Percentiles rank a stretch among this genome's conserved stretches.
phyloP scores from a whole-genome alignment of 2,113 vertebrate genomes.

The Nanger granti region DNA sequence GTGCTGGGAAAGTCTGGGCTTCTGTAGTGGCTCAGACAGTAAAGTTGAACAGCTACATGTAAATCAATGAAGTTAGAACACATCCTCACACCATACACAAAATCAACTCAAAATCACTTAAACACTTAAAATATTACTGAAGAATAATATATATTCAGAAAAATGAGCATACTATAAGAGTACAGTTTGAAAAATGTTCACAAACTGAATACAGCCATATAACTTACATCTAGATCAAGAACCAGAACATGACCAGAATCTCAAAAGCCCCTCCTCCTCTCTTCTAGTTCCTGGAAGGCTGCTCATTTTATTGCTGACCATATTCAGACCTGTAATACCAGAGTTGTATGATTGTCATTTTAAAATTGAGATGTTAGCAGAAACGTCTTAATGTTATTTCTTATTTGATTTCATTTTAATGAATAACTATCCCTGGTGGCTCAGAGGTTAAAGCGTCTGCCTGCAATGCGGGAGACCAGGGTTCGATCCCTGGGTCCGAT shows the following conservation, averaged over 20 bases:
- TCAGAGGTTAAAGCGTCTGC: too few relatives aligned
- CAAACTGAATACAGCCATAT: background rate
- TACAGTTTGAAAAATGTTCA: background rate
- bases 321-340: background rate
- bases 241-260: background rate
- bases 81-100: background rate
- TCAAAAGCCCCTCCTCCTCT: background rate
- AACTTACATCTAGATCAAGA: background rate
- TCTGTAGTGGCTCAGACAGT: background rate
- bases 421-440: background rate
- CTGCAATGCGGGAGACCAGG: too few relatives aligned
- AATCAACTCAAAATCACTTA: background rate
- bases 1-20: background rate
- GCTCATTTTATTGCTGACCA: background rate
- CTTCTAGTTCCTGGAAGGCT: background rate
- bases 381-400: background rate
- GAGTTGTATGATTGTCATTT: background rate
- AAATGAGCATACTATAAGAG: background rate
- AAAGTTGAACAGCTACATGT: background rate
- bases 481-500: too few relatives aligned
- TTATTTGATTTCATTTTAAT: slow-evolving; percentile 2
- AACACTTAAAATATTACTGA: background rate
- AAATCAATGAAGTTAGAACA: background rate
- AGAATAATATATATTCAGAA: background rate
- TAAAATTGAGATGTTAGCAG: background rate